Evolutionary conservation across 2,797 vertebrate genomes (phyloP).

Genomic region (Botia kubotai): DNA sequence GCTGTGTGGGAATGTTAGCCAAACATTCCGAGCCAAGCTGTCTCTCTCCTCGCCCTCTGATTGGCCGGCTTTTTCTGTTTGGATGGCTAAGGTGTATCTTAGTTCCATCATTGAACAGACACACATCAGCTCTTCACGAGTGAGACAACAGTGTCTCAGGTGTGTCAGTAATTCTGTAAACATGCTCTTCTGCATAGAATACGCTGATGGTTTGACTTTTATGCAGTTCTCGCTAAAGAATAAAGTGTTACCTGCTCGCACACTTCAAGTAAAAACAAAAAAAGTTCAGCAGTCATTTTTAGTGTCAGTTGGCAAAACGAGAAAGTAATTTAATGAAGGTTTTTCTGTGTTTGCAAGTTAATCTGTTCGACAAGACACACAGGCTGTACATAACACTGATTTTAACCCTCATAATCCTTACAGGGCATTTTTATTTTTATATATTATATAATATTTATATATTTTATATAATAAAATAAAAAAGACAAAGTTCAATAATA

Average conservation of each 20-base stretch:
- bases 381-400: not conserved
- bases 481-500: no score
- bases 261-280: not conserved
- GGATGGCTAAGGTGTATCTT: not conserved
- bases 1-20: slow-evolving; percentile 38
- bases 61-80: not conserved
- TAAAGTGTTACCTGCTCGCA: not conserved
- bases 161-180: not conserved
- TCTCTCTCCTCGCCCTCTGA: slow-evolving; percentile 11
- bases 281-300: not conserved
- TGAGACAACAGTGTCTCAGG: not conserved
- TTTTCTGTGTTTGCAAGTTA: not conserved
- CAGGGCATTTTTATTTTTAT: no score
- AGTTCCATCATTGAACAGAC: slow-evolving; percentile 11
- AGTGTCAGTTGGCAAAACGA: not conserved
- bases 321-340: not conserved
- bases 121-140: not conserved
- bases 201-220: not conserved
- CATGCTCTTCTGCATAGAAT: not conserved
- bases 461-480: no score
- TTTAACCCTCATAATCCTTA: not conserved
- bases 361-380: not conserved
- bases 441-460: no score
- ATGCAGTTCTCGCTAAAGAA: not conserved
- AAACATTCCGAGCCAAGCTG: slow-evolving; percentile 26